Evolutionary conservation across 2,888 invertebrate species (phyloP), one percentile per base, ranked within the genome.

Genomic region (Rutpela maculata): DNA sequence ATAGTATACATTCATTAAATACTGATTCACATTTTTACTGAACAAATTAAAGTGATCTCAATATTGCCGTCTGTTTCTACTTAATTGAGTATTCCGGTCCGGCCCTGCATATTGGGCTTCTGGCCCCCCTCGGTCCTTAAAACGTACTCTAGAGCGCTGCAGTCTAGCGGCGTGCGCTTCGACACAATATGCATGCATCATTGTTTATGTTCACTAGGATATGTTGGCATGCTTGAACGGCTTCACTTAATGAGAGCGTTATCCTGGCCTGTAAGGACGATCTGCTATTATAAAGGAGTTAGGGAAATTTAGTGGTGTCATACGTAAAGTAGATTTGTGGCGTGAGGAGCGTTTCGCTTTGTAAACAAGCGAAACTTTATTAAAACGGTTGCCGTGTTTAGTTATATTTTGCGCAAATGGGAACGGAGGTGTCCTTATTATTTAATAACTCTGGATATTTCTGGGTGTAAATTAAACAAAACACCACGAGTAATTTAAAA

Each of bases 121-220:
- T 10, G n/a, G 50, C 72, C 55, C 63, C 57, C 17, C 65, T 43
- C 70, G 60, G 31, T 70, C 59, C 72, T 50, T 15, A 22, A 26
- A n/a, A 26, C 67, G 19, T 43, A 18, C 67, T 67, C 55, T 22
- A 50, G 60, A 43, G 43, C 72, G 72, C 22, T 71, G 70, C 72
- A 72, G 70, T 70, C 43, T 70, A 57, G 70, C 74, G 74, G 81
- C 78, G 77, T 79, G 80, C 81, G 79, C 80, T 78, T 76, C 81
- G 76, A 75, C 83, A 85, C 83, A 83, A 85, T 84, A 83, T 85
- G 84, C 82, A 84, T 85, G 83, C 84, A 83, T 84, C 83, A 81
- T 85, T 85, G 86, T 86, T 86, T 85, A 86, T 85, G 84, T 82
- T 83, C 83, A 81, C 77, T 80, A 83, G 84, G 83, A 85, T 85